Base-by-base conservation (phyloP, 2,888 invertebrate species). In the Tinea trinotella region DNA sequence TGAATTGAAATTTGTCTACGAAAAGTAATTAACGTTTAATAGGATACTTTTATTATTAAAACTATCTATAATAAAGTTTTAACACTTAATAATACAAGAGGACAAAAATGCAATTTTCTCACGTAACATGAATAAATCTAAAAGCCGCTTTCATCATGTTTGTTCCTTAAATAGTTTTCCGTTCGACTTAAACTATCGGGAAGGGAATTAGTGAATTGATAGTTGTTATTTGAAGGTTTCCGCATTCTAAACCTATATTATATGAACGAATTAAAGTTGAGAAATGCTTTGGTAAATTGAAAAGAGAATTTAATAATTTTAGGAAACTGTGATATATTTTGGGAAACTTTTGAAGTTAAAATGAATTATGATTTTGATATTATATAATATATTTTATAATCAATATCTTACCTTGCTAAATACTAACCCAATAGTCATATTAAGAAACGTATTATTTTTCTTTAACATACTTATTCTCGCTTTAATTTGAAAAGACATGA, bases 81-180 rank as follows among this genome's bases (percentile, higher is more conserved):
- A 4, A 15, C 13, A 13, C 7, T 12, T 13, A 24, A 13, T 40
- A 13, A 2, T 40, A 15, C 7, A 40, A 40, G 7, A 12, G 10
- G 13, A 40, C 15, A 40, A 13, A 46, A 22, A 50, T 24, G 13
- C 18, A 50, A 75, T 76, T 74, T 74, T 72, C 70, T 71, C 73
- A 74, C 73, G 73, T 71, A 50, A 50, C 12, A n/a, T 66, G 64
- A 66, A 77, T 79, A 80, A 79, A 79, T 78, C 74, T 73, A 60
- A 56, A 62, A 13, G 68, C 62, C 71, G 66, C 68, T 70, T 77
- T 71, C 73, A 74, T 71, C 70, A 24, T 13, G 18, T 24, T n/a
- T 56, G 68, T 76, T 80, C 80, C 70, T 72, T 65, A 74, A 80
- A 82, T 77, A 81, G 75, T 71, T 69, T 65, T 50, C 24, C 24